These are phyloP conservation scores for Stomorhina lunata DNA, from an alignment of 2,888 invertebrate genomes.

Conservation along the genomic window DNA sequence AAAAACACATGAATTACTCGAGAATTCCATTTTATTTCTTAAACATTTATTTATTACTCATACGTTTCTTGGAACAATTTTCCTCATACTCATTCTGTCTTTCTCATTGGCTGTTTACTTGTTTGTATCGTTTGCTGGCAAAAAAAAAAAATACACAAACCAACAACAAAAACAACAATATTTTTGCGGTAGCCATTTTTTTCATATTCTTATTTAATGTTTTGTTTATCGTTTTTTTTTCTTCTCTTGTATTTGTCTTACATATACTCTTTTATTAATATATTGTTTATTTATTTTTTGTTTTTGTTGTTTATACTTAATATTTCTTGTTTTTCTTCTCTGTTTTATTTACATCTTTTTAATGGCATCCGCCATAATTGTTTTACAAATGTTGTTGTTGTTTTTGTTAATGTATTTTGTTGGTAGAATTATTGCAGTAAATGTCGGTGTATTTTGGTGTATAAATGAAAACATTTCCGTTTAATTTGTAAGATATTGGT, in stretches of 20 bases:
- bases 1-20: background rate
- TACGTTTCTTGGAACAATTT: background rate
- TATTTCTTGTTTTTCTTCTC: background rate
- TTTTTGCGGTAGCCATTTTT: conserved; percentile 56
- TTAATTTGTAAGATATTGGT: background rate
- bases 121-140: conserved; percentile 11
- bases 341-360: conserved; percentile 32
- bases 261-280: background rate
- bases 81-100: conserved; percentile 10
- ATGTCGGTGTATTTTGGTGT: background rate
- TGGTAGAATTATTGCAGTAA: too few relatives aligned
- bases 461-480: conserved; percentile 12
- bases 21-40: background rate
- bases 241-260: too few relatives aligned
- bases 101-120: conserved; percentile 52
- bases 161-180: background rate
- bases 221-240: background rate
- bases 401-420: conserved; percentile 4
- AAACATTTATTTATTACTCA: background rate
- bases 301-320: too few relatives aligned
- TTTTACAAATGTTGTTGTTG: conserved; percentile 50
- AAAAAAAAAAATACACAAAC: background rate
- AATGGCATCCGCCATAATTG: conserved; percentile 60
- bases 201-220: background rate
- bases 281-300: conserved; percentile 14